Evolutionary conservation across 1,140 invertebrate genomes (phyloP).

Genomic region (Trichonephila clavata): DNA sequence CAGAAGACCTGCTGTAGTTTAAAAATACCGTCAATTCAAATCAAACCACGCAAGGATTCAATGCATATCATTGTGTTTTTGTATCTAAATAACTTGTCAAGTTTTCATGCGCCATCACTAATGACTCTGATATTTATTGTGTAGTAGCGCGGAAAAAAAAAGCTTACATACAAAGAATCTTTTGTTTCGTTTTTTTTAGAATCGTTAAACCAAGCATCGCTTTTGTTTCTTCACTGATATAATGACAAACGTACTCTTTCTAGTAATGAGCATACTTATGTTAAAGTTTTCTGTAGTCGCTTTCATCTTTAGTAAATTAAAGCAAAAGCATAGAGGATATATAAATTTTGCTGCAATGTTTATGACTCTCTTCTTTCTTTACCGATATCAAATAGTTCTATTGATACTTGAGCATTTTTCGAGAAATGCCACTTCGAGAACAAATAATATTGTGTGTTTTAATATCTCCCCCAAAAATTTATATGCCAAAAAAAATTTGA

Average conservation of each 20-base stretch:
- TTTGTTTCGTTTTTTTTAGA: not conserved
- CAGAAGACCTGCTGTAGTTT: no score
- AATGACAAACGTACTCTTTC: not conserved
- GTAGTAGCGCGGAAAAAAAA: not conserved
- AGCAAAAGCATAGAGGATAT: not conserved
- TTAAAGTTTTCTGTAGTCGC: not conserved
- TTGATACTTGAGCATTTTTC: no score
- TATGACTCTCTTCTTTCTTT: no score
- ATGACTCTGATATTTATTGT: slow-evolving; percentile 4
- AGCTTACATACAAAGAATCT: not conserved
- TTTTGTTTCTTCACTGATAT: not conserved
- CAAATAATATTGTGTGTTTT: no score
- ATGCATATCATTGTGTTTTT: not conserved
- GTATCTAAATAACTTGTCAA: not conserved
- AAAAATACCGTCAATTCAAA: not conserved
- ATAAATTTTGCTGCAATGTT: not conserved
- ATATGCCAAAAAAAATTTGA: no score
- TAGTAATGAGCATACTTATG: not conserved
- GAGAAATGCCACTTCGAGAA: no score
- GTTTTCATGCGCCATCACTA: not conserved
- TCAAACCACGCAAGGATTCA: not conserved
- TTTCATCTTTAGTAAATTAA: not conserved
- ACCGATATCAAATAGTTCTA: no score
- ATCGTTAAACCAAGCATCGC: not conserved
- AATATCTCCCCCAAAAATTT: no score